A percentile compares a stretch with the other conserved stretches of the same genome.
Evolutionary conservation across 2,888 invertebrate species (phyloP).

Genomic region (Elysia crispata): DNA sequence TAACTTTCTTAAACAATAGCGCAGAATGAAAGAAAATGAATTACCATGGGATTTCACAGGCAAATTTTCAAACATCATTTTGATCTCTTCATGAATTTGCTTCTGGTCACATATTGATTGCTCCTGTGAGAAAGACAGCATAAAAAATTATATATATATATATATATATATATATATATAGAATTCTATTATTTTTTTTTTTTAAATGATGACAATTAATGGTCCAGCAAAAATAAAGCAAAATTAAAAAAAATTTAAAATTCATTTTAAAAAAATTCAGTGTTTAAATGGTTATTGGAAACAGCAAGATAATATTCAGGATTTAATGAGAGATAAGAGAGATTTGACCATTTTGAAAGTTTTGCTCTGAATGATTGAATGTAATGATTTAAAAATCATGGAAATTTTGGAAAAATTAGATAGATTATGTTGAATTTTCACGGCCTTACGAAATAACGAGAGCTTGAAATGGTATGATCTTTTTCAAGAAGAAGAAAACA

Average conservation of each 20-base stretch:
- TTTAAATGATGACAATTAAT: background rate
- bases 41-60: slow-evolving; percentile 44
- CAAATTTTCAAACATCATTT: slow-evolving; percentile 17
- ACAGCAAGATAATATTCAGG: no score
- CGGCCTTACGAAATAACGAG: no score
- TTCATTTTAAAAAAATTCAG: background rate
- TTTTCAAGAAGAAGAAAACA: no score
- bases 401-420: no score
- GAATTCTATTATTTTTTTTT: background rate
- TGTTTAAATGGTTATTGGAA: background rate
- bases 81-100: slow-evolving; percentile 45
- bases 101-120: slow-evolving; percentile 32
- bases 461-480: no score
- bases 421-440: no score
- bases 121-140: slow-evolving; percentile 17
- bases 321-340: no score
- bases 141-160: background rate
- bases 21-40: background rate
- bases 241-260: background rate
- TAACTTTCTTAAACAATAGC: no score
- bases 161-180: background rate
- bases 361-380: no score
- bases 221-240: no score
- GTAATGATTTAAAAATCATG: no score
- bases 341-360: no score